A percentile compares a stretch with the other conserved stretches of the same genome.
Conservation (phyloP, 1,140 invertebrate genomes). For the Zaprionus ghesquierei region DNA sequence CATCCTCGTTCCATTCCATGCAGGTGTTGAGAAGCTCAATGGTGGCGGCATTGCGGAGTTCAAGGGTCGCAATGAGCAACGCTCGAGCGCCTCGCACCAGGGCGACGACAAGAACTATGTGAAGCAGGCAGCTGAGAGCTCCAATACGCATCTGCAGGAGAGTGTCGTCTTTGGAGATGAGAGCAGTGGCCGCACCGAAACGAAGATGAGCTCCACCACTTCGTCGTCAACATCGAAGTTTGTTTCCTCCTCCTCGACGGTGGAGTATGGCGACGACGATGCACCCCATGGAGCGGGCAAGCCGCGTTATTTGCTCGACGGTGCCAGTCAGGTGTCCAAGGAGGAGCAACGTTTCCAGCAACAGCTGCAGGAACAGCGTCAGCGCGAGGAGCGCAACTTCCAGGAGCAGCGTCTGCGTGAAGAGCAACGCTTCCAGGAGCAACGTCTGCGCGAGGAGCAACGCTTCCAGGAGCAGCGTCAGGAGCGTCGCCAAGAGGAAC, state of each 20-base stretch:
- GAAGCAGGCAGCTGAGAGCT: conserved; percentile 84
- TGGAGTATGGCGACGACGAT: conserved; percentile 59
- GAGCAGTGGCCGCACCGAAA: conserved; percentile 81
- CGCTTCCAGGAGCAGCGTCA: conserved; percentile 40
- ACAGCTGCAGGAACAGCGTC: conserved; percentile 34
- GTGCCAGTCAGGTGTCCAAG: neutral
- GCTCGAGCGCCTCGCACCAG: conserved; percentile 84
- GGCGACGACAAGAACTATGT: conserved; percentile 86
- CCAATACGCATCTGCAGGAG: conserved; percentile 85
- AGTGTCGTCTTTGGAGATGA: conserved; percentile 84
- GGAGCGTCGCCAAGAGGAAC: conserved; percentile 54
- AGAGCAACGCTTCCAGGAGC: conserved; percentile 28
- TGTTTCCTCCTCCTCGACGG: conserved; percentile 67
- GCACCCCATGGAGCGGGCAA: neutral
- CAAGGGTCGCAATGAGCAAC: conserved; percentile 85
- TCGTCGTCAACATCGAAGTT: conserved; percentile 72
- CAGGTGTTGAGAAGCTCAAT: conserved; percentile 85
- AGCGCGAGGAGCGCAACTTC: conserved; percentile 29
- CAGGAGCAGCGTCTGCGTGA: conserved; percentile 37
- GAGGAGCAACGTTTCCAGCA: conserved; percentile 31
- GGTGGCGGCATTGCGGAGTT: conserved; percentile 86
- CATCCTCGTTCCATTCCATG: neutral
- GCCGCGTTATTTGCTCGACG: conserved; percentile 60
- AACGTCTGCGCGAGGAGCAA: conserved; percentile 1
- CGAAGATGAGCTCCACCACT: conserved; percentile 72